Percentiles rank a stretch among this genome's conserved stretches.
Evolutionary conservation across 1,140 invertebrate genomes (phyloP).

Genomic region (Philopotamus ludificatus): DNA sequence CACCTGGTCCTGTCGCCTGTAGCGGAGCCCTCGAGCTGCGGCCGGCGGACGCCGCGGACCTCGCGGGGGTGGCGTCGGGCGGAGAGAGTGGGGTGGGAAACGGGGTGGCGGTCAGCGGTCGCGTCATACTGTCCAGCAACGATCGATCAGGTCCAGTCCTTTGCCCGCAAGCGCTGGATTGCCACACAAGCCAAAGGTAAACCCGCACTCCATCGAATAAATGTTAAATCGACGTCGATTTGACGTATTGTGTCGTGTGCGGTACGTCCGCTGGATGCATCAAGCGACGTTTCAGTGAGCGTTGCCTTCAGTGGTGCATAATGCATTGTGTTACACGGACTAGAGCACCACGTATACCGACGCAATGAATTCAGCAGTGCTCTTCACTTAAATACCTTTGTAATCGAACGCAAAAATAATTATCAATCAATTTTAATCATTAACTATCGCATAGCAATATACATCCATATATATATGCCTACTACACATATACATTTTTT

Average conservation of each 20-base stretch:
- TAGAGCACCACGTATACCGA: no score
- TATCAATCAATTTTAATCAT: no score
- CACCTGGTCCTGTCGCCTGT: not conserved
- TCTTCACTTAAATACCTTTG: no score
- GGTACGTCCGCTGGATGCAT: not conserved
- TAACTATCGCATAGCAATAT: no score
- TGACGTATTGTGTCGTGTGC: not conserved
- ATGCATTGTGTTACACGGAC: no score
- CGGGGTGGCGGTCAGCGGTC: slow-evolving; percentile 33
- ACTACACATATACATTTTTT: no score
- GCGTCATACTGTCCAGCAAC: slow-evolving; percentile 35
- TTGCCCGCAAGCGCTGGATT: slow-evolving; percentile 34
- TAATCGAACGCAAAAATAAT: no score
- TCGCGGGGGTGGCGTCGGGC: not conserved
- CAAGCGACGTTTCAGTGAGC: not conserved
- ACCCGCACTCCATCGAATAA: not conserved
- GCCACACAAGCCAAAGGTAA: slow-evolving; percentile 4
- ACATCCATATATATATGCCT: no score
- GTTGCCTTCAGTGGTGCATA: not conserved
- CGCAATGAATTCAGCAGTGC: no score
- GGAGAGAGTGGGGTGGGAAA: slow-evolving; percentile 8
- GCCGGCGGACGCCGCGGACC: not conserved
- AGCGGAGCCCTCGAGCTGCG: not conserved
- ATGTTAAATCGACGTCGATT: no score
- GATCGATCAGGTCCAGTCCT: slow-evolving; percentile 40